Evolutionary conservation across 2,888 invertebrate genomes (phyloP), one percentile per base, ranked within the genome.

Genomic region (Therioaphis trifolii): DNA sequence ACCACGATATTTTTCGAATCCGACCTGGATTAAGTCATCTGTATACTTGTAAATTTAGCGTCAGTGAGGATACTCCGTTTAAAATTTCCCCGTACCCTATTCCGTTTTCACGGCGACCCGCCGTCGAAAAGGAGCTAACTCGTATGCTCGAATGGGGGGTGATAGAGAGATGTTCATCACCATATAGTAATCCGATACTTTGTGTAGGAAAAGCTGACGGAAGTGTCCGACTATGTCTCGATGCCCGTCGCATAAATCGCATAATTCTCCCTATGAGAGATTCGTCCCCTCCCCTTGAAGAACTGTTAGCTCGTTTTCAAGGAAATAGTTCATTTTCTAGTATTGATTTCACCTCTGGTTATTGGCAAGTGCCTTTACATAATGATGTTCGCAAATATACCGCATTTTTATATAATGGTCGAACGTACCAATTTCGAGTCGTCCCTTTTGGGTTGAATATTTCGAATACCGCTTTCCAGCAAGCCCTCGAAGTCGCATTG

Each of bases 131-230:
- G 14, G 68, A 69, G 14, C 21, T 43, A 0, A 69, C 21, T 4
- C 21, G 68, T 14, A 69, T 69, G 68, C 14, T 69, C 4, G n/a
- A 68, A 14, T 40, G 49, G 68, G 55, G 68, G 46, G 68, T 79
- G 1, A 69, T 79, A 3, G 79, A 79, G 15, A 12, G 58, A 24
- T 27, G 46, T 9, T 21, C 29, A 2, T 46, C 63, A 12, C 78
- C 78, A 9, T 78, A 58, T 14, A 15, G 27, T 12, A 78, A 49
- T 49, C 52, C 78, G 0, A 78, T 78, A 0, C 49, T 78, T 15
- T 66, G 66, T n/a, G 78, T 78, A 7, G n/a, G 15, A 1, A 78
- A 78, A 78, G 15, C 63, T 1, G 78, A 78, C 11, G 66, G 66
- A 4, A 18, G 40, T 15, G 63, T 63, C 3, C 43, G 78, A 49